Conservation (phyloP, 2,113 vertebrate species). For the Tretioscincus oriximinensis region DNA sequence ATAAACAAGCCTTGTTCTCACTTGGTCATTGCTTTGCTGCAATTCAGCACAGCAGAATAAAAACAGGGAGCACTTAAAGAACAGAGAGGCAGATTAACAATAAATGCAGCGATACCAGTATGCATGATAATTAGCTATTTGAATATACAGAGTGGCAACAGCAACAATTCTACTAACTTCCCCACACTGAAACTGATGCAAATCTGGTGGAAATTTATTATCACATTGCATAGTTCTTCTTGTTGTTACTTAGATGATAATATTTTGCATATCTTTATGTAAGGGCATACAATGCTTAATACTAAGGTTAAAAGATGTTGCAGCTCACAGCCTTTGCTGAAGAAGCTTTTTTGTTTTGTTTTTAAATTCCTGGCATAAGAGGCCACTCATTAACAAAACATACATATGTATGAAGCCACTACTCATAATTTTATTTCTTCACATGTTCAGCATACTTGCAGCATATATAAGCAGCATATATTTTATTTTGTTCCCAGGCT, state of each 20-base stretch:
- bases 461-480: too few species aligned
- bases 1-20: not conserved
- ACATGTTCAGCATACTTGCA: too few species aligned
- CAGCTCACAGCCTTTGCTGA: not conserved
- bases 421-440: too few species aligned
- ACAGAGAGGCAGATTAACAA: not conserved
- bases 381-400: not conserved
- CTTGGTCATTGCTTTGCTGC: not conserved
- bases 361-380: not conserved
- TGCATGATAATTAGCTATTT: not conserved
- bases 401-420: not conserved
- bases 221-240: not conserved
- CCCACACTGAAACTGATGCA: not conserved
- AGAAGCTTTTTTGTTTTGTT: not conserved
- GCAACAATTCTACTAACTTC: not conserved
- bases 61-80: not conserved
- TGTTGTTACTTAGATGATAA: not conserved
- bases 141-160: not conserved
- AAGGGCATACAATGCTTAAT: not conserved
- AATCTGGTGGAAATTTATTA: not conserved
- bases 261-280: not conserved
- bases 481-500: too few species aligned
- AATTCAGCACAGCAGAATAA: not conserved
- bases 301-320: not conserved
- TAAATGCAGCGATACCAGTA: not conserved